phyloP scores from a whole-genome alignment of 2,113 vertebrate species.

The Crotalus horridus region DNA sequence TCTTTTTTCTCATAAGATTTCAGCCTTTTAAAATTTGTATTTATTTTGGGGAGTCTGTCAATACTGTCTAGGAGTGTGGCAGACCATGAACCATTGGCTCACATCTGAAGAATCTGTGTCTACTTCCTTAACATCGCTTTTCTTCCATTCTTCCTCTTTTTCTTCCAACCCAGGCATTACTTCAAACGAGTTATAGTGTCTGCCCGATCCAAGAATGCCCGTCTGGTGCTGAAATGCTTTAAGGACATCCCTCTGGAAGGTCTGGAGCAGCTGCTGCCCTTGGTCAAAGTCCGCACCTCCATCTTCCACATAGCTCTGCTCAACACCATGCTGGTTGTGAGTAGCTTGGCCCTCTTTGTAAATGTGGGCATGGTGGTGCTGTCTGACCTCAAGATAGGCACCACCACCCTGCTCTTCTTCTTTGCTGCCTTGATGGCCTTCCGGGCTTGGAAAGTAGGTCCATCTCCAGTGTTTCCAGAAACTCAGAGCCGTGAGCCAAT shows the following conservation, averaged over 20 bases:
- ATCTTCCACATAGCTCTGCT: slow-evolving; percentile 57
- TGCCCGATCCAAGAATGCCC: slow-evolving; percentile 43
- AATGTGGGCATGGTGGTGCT: slow-evolving; percentile 71
- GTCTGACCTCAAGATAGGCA: slow-evolving; percentile 65
- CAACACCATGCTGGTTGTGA: slow-evolving; percentile 57
- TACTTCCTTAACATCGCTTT: not conserved
- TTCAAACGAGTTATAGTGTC: slow-evolving; percentile 69
- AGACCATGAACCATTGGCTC: not conserved
- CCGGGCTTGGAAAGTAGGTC: slow-evolving; percentile 59
- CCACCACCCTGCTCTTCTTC: slow-evolving; percentile 58
- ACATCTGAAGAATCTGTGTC: not conserved
- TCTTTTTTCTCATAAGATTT: not conserved
- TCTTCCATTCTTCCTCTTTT: not conserved
- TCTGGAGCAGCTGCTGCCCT: slow-evolving; percentile 66
- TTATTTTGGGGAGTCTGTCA: not conserved
- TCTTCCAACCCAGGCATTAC: slow-evolving; percentile 49
- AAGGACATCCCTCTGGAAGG: slow-evolving; percentile 69
- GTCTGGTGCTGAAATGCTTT: slow-evolving; percentile 69
- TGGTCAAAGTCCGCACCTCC: slow-evolving; percentile 62
- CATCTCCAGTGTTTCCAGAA: not conserved
- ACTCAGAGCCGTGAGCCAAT: not conserved
- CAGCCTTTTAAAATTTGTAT: not conserved
- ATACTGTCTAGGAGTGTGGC: not conserved
- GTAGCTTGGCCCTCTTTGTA: slow-evolving; percentile 60
- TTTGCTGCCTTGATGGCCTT: slow-evolving; percentile 63